Base-by-base conservation (phyloP, 2,797 vertebrate species). In the Euphonia xanthogaster region DNA sequence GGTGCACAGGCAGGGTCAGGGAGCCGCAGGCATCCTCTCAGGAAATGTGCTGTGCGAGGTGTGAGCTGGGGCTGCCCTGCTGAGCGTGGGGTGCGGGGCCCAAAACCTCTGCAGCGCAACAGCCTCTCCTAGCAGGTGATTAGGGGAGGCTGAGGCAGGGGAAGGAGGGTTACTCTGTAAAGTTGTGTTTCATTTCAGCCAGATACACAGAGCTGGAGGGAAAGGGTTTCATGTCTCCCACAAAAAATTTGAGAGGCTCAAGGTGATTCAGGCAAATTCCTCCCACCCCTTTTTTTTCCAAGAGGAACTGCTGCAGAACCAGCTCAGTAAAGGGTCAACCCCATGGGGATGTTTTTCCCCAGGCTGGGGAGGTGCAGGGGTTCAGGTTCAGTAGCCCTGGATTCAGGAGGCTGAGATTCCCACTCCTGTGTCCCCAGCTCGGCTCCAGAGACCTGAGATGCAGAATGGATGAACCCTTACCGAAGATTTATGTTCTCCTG, bases 51-150 rank as follows among this genome's bases (percentile, higher is more conserved):
- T 4, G 7, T 31, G 2, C 0, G 40, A 57, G 60, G 3, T 1
- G 5, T 2, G 37, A 86, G 58, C 44, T 33, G 9, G 6, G 24
- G 51, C 55, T 10, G 60, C 2, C 0, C 40, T 37, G 4, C 70
- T n/a, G 30, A 57, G 47, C 2, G 0, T 0, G 12, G 13, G 8
- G 1, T 4, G 25, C 60, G 57, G 28, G 81, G 37, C 42, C 45
- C 0, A 0, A 16, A 3, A 10, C 6, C 20, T 21, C 57, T 71
- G 20, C 51, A 14, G 4, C 1, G 39, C 18, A 21, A 1, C 28
- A 20, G 25, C 37, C 45, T 50, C 25, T 76, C 18, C 47, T 8
- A 4, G 44, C 35, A 66, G 33, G 18, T 12, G 47, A 5, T 3
- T 0, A 0, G 7, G 25, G 45, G 25, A 83, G 15, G 47, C 45